phyloP scores from a whole-genome alignment of 2,797 vertebrate genomes.

The Emydoidea blandingii region DNA sequence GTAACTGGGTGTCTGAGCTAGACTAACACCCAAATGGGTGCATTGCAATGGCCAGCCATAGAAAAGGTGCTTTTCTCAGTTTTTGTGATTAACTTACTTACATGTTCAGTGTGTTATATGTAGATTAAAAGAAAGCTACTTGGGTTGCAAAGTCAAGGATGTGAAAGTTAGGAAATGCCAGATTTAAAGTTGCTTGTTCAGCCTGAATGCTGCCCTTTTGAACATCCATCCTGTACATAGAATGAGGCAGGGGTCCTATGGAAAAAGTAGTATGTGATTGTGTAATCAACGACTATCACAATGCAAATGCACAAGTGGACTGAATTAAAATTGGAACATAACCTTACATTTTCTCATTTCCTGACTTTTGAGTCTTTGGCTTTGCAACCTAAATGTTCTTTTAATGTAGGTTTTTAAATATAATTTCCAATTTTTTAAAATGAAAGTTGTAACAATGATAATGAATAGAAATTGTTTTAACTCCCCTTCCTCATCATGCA shows the following conservation, averaged over 20 bases:
- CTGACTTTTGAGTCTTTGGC: not conserved
- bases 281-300: not conserved
- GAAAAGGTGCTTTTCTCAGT: not conserved
- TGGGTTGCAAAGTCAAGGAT: not conserved
- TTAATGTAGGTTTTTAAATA: not conserved
- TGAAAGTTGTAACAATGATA: not conserved
- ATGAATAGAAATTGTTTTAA: no score
- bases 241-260: not conserved
- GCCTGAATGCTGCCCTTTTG: no score
- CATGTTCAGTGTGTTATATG: not conserved
- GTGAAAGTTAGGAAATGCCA: not conserved
- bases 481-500: fast-evolving
- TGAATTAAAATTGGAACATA: no score
- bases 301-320: no score
- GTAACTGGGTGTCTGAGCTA: not conserved
- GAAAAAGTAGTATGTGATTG: not conserved
- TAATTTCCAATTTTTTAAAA: not conserved
- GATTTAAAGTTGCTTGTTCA: not conserved
- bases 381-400: not conserved
- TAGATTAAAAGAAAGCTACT: not conserved
- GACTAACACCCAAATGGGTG: not conserved
- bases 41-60: not conserved
- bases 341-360: no score
- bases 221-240: not conserved
- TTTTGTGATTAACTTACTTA: not conserved